phyloP scores from a whole-genome alignment of 1,140 invertebrate genomes.

The Diprion similis region DNA sequence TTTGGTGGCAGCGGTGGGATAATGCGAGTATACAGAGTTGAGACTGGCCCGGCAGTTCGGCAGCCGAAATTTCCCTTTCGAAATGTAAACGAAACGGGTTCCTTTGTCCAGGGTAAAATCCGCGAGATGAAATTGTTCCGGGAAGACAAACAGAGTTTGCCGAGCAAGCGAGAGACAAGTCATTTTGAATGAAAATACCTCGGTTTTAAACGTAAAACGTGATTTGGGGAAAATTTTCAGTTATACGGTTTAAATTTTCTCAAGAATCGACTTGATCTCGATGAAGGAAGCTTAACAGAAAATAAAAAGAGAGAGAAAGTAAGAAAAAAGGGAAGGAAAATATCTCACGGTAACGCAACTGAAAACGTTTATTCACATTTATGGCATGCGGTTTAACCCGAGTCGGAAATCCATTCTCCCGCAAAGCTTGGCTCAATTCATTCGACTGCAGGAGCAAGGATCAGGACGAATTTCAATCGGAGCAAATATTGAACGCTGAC shows the following conservation, averaged over 20 bases:
- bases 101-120: not conserved
- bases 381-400: too few species aligned
- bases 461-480: constrained; percentile 1
- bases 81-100: constrained; percentile 1
- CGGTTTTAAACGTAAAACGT: too few species aligned
- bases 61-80: not conserved
- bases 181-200: not conserved
- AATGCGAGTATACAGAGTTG: too few species aligned
- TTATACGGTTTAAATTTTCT: not conserved
- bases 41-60: not conserved
- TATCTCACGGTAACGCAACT: not conserved
- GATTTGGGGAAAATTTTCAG: too few species aligned
- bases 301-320: not conserved
- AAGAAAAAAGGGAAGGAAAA: not conserved
- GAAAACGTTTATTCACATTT: not conserved
- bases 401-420: too few species aligned
- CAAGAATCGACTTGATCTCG: not conserved
- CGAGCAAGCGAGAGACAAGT: not conserved
- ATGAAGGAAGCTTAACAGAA: not conserved
- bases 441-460: not conserved
- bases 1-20: too few species aligned
- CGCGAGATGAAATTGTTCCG: too few species aligned
- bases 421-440: too few species aligned
- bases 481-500: not conserved
- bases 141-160: too few species aligned